Evolutionary conservation across 2,797 vertebrate species (phyloP).

Genomic region (Zenarchopterus dispar): DNA sequence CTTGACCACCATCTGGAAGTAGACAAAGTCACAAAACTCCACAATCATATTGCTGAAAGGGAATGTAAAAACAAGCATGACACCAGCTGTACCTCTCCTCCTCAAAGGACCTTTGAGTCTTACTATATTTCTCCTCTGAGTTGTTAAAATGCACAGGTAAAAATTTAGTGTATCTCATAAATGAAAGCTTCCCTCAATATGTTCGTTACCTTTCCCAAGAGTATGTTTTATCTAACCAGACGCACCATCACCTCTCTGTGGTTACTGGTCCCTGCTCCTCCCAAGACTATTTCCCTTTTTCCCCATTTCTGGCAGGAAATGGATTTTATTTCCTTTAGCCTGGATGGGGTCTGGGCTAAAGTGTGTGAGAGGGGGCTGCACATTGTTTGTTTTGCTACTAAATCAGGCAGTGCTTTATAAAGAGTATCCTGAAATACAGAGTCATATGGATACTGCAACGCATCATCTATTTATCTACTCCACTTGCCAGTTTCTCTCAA

Average conservation of each 20-base stretch:
- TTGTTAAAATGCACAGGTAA: not conserved
- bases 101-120: not conserved
- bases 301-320: constrained; percentile 39
- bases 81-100: not conserved
- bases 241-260: constrained; percentile 4
- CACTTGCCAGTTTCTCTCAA: no score
- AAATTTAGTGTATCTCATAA: not conserved
- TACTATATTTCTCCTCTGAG: not conserved
- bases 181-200: not conserved
- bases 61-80: no score
- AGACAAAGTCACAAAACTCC: no score
- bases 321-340: constrained; percentile 49
- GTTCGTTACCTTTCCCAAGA: not conserved
- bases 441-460: not conserved
- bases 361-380: not conserved
- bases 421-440: not conserved
- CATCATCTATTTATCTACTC: no score
- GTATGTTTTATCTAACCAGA: not conserved
- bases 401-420: not conserved
- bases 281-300: constrained; percentile 19
- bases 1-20: no score
- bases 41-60: no score
- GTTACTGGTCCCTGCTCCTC: constrained; percentile 9
- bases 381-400: not conserved
- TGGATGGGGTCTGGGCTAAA: constrained; percentile 24